Evolutionary conservation across 53 echinoderm and acorn worm species (phyloP).

Genomic region (Luidia sarsii): DNA sequence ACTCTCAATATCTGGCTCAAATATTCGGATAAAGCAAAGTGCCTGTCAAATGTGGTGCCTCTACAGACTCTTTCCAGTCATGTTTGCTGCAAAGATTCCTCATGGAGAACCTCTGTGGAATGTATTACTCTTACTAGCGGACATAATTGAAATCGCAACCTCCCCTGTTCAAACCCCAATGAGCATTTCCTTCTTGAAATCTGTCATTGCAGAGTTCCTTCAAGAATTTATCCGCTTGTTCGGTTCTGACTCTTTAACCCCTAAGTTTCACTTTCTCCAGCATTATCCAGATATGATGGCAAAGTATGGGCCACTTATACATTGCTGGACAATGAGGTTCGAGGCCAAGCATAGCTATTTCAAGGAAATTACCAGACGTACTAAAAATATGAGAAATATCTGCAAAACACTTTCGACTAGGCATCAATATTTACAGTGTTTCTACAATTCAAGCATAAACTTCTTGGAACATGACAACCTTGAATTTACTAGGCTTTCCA

Average conservation of each 20-base stretch:
- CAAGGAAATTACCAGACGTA: constrained; percentile 47
- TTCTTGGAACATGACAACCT: constrained; percentile 21
- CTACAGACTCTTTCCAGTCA: constrained; percentile 8
- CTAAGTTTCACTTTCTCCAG: constrained; percentile 40
- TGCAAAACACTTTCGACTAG: constrained; percentile 25
- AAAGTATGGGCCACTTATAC: constrained; percentile 50
- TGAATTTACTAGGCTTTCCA: constrained; percentile 4
- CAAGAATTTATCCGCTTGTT: constrained; percentile 31
- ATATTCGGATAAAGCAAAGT: constrained; percentile 30
- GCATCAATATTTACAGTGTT: constrained; percentile 53
- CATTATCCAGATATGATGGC: constrained; percentile 48
- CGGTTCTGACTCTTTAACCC: constrained; percentile 35
- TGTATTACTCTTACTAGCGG: constrained; percentile 24
- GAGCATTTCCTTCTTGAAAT: constrained; percentile 32
- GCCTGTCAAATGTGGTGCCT: constrained; percentile 49
- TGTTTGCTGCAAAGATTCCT: constrained; percentile 25
- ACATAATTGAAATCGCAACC: constrained; percentile 22
- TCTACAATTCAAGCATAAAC: constrained; percentile 10
- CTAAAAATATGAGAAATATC: constrained; percentile 39
- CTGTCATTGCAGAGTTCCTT: constrained; percentile 39
- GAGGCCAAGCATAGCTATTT: constrained; percentile 51
- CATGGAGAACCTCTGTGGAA: constrained; percentile 15
- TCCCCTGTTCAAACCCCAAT: constrained; percentile 12
- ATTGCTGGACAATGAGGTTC: constrained; percentile 38
- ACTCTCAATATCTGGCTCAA: not conserved